Evolutionary conservation across 2,888 invertebrate species (phyloP).

Genomic region (Acanthosoma haemorrhoidale): DNA sequence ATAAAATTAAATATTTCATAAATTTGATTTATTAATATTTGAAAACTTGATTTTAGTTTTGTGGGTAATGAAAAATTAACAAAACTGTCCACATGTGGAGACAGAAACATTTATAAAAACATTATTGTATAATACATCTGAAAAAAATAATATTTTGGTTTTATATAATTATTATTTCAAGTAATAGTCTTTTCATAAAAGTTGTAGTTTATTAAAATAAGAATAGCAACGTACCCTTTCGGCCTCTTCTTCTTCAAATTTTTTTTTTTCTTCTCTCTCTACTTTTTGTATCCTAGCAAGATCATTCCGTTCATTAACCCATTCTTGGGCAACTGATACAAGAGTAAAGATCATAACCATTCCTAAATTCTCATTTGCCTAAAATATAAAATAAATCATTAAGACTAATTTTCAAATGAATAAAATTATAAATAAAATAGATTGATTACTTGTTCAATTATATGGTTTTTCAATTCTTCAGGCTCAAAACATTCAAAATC

Average conservation of each 20-base stretch:
- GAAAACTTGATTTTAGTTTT: too few relatives aligned
- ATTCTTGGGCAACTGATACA: slow-evolving; percentile 88
- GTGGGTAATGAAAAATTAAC: too few relatives aligned
- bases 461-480: slow-evolving; percentile 58
- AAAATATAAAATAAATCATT: slow-evolving; percentile 39
- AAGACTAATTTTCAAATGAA: not conserved
- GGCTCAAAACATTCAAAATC: slow-evolving; percentile 70
- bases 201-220: too few relatives aligned
- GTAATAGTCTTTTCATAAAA: too few relatives aligned
- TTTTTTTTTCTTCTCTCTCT: slow-evolving; percentile 61
- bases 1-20: too few relatives aligned
- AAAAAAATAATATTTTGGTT: too few relatives aligned
- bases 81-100: too few relatives aligned
- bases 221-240: slow-evolving; percentile 70
- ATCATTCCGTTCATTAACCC: slow-evolving; percentile 80
- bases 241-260: slow-evolving; percentile 76
- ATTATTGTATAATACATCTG: too few relatives aligned
- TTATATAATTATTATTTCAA: too few relatives aligned
- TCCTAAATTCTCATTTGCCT: slow-evolving; percentile 84
- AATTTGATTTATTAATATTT: too few relatives aligned
- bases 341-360: slow-evolving; percentile 97
- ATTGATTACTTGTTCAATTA: slow-evolving; percentile 58
- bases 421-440: not conserved
- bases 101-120: too few relatives aligned
- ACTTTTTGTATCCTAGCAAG: slow-evolving; percentile 64